phyloP scores from a whole-genome alignment of 1,140 invertebrate genomes.

The Zaprionus davidi region DNA sequence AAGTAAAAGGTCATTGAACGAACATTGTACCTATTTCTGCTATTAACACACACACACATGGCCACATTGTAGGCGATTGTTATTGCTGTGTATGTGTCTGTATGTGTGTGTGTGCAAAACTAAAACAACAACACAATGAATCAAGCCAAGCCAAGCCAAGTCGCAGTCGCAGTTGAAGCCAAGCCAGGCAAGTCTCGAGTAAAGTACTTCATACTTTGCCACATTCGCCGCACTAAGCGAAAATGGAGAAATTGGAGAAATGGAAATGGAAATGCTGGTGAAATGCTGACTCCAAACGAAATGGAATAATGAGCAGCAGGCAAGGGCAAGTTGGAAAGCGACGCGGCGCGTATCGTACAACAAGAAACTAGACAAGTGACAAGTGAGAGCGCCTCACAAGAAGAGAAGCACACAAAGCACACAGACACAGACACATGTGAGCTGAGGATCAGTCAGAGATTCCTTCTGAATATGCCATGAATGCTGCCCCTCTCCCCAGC shows the following conservation, averaged over 20 bases:
- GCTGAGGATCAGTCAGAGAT: slow-evolving; percentile 4
- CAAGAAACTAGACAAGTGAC: slow-evolving; percentile 33
- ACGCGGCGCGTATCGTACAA: slow-evolving; percentile 8
- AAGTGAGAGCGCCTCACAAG: slow-evolving; percentile 23
- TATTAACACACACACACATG: slow-evolving; percentile 43
- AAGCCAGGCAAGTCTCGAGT: background rate
- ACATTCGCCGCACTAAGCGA: slow-evolving; percentile 46
- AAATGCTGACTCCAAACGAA: slow-evolving; percentile 51
- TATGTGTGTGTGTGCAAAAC: slow-evolving; percentile 51
- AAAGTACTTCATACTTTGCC: background rate
- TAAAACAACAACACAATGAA: slow-evolving; percentile 55
- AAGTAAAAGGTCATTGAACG: slow-evolving; percentile 81
- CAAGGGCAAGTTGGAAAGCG: slow-evolving; percentile 50
- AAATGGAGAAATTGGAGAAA: slow-evolving; percentile 70
- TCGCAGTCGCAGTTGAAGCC: background rate
- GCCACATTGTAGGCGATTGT: slow-evolving; percentile 41
- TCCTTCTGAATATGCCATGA: slow-evolving; percentile 16
- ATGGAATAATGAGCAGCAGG: slow-evolving; percentile 48
- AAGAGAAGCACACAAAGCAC: slow-evolving; percentile 3
- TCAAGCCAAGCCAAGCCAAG: slow-evolving; percentile 43
- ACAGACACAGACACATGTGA: background rate
- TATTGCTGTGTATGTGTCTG: slow-evolving; percentile 16
- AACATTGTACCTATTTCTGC: slow-evolving; percentile 77
- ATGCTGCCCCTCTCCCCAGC: too few relatives aligned
- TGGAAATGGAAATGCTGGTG: slow-evolving; percentile 47